A percentile compares a stretch with the other conserved stretches of the same genome.
Evolutionary conservation across 1,140 invertebrate species (phyloP).

Genomic region (Euura lappo): DNA sequence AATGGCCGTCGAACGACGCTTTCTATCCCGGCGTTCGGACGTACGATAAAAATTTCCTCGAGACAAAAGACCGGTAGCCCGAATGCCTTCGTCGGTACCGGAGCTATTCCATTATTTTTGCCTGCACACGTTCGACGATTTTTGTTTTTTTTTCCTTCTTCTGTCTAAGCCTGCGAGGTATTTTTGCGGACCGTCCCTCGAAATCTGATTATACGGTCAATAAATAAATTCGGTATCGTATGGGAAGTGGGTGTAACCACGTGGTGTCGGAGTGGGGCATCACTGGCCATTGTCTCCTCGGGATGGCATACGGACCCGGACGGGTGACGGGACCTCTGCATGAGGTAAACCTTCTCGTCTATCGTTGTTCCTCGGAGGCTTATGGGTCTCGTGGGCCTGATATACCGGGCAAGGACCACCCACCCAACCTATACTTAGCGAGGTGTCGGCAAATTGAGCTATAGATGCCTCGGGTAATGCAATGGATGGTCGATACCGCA

Average conservation of each 20-base stretch:
- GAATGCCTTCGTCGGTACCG: too few relatives aligned
- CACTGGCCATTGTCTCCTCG: not conserved
- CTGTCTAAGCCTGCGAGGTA: not conserved
- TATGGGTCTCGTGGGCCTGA: slow-evolving; percentile 8
- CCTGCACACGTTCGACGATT: too few relatives aligned
- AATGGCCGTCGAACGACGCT: not conserved
- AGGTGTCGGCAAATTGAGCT: slow-evolving; percentile 64
- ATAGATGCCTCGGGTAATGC: slow-evolving; percentile 58
- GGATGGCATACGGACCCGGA: not conserved
- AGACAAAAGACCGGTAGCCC: too few relatives aligned
- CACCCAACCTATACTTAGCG: slow-evolving; percentile 62
- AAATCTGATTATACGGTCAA: not conserved
- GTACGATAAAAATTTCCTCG: too few relatives aligned
- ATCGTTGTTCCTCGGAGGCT: slow-evolving; percentile 2
- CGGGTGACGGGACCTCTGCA: not conserved
- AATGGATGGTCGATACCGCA: slow-evolving; percentile 50
- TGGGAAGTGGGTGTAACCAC: slow-evolving; percentile 3
- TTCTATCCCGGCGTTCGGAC: not conserved
- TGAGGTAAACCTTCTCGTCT: slow-evolving; percentile 1
- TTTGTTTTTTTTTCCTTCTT: too few relatives aligned
- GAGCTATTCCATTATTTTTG: not conserved
- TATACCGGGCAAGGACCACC: slow-evolving; percentile 55
- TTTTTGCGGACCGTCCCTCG: not conserved
- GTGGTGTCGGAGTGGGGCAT: not conserved
- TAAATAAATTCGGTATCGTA: not conserved